Evolutionary conservation across 2,797 vertebrate genomes (phyloP).

Genomic region (Rachycentron canadum): DNA sequence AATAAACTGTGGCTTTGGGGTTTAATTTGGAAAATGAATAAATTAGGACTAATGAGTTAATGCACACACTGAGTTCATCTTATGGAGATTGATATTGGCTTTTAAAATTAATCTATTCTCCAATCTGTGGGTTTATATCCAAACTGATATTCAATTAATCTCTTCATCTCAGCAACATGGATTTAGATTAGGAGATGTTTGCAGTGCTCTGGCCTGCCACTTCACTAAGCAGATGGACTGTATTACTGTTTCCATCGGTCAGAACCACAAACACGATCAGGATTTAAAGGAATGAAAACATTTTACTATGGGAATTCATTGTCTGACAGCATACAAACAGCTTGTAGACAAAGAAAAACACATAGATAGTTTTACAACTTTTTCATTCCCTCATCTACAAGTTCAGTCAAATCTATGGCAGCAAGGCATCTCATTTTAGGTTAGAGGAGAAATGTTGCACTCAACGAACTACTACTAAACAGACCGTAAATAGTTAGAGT

Average conservation of each 20-base stretch:
- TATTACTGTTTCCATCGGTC: slow-evolving; percentile 7
- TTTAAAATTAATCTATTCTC: slow-evolving; percentile 38
- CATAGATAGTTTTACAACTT: neutral
- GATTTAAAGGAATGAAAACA: slow-evolving; percentile 21
- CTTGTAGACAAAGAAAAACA: neutral
- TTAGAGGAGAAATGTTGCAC: too few species aligned
- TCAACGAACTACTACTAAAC: neutral
- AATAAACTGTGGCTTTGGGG: slow-evolving; percentile 28
- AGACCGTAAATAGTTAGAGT: neutral
- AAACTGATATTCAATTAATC: slow-evolving; percentile 62
- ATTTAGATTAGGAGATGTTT: slow-evolving; percentile 58
- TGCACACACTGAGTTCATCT: slow-evolving; percentile 9
- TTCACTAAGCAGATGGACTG: slow-evolving; percentile 52
- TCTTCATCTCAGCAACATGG: slow-evolving; percentile 49
- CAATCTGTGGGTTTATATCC: slow-evolving; percentile 50
- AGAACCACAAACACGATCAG: slow-evolving; percentile 6
- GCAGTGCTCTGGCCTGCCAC: slow-evolving; percentile 27
- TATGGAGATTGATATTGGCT: slow-evolving; percentile 54
- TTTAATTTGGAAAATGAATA: slow-evolving; percentile 45
- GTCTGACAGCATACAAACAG: neutral
- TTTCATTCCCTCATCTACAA: neutral
- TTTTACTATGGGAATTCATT: slow-evolving; percentile 14
- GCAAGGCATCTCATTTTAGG: too few species aligned
- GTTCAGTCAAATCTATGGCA: too few species aligned
- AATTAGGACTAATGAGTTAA: slow-evolving; percentile 50